Evolutionary conservation across 2,113 vertebrate species (phyloP).

Genomic region (Erythrocercus mccallii): DNA sequence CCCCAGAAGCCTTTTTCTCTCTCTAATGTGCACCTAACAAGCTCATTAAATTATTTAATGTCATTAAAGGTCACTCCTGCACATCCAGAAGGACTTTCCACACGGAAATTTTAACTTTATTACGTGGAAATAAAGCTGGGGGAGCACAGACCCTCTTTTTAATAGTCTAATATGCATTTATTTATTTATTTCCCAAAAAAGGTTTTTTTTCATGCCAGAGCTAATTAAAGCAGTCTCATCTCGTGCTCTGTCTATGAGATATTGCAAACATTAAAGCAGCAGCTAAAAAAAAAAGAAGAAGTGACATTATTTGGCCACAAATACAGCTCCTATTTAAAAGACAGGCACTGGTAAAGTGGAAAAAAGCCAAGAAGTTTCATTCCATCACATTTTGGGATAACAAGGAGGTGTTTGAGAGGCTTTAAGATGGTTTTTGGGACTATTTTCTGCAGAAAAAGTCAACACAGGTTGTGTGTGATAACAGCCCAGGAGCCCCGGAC

Average conservation of each 20-base stretch:
- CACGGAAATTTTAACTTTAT: neutral
- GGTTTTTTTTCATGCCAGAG: neutral
- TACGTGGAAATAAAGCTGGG: neutral
- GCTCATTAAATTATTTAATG: neutral
- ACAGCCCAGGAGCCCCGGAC: rapidly evolving
- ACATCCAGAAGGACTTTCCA: neutral
- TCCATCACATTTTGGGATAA: neutral
- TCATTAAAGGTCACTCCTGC: neutral
- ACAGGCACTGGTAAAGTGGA: neutral
- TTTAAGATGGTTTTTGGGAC: neutral
- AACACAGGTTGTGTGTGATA: neutral
- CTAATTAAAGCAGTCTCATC: conserved; percentile 20
- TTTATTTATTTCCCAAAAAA: neutral
- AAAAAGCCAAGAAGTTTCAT: neutral
- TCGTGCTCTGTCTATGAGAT: neutral
- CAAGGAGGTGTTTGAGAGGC: neutral
- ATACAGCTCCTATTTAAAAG: neutral
- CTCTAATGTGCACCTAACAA: neutral
- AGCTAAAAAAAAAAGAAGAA: neutral
- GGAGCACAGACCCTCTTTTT: neutral
- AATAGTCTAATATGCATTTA: neutral
- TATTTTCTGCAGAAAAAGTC: neutral
- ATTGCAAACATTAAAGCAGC: neutral
- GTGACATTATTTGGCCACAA: neutral
- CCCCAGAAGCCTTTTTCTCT: neutral